phyloP scores from a whole-genome alignment of 2,888 invertebrate species.

The Argyresthia albistria region DNA sequence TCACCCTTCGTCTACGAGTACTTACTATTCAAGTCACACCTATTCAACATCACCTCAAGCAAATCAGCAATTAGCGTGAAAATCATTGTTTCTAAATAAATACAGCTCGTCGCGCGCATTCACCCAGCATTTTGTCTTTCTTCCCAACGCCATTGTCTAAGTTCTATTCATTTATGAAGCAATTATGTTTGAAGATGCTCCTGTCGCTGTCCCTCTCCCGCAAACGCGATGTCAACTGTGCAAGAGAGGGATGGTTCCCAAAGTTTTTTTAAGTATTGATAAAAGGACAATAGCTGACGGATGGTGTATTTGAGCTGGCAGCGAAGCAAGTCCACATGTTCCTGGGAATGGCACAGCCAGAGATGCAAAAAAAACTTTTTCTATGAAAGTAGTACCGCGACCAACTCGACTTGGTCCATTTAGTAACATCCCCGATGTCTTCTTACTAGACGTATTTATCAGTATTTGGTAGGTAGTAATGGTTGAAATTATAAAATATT shows the following conservation, averaged over 20 bases:
- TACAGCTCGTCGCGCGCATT: too few species aligned
- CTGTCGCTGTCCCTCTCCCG: conserved; percentile 28
- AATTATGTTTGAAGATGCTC: conserved; percentile 47
- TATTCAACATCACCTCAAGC: not conserved
- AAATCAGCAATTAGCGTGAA: not conserved
- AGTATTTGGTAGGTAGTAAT: too few species aligned
- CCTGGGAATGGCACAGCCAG: conserved; percentile 63
- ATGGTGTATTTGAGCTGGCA: conserved; percentile 69
- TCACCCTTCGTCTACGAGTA: too few species aligned
- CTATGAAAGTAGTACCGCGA: conserved; percentile 20
- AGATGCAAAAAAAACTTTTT: conserved; percentile 61
- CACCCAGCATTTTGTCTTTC: conserved; percentile 1
- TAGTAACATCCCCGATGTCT: too few species aligned
- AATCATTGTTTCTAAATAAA: too few species aligned
- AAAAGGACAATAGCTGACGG: conserved; percentile 64
- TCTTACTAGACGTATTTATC: too few species aligned
- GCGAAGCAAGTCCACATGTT: conserved; percentile 68
- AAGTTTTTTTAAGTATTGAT: conserved; percentile 56
- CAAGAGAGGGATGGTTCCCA: conserved; percentile 36
- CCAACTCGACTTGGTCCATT: too few species aligned
- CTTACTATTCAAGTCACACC: too few species aligned
- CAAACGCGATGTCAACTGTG: conserved; percentile 16
- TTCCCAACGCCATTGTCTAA: conserved; percentile 11
- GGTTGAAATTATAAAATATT: too few species aligned
- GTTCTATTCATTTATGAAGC: conserved; percentile 53